Evolutionary conservation across 2,888 invertebrate species (phyloP), one percentile per base, ranked within the genome.

Genomic region (Sthenelais limicola): DNA sequence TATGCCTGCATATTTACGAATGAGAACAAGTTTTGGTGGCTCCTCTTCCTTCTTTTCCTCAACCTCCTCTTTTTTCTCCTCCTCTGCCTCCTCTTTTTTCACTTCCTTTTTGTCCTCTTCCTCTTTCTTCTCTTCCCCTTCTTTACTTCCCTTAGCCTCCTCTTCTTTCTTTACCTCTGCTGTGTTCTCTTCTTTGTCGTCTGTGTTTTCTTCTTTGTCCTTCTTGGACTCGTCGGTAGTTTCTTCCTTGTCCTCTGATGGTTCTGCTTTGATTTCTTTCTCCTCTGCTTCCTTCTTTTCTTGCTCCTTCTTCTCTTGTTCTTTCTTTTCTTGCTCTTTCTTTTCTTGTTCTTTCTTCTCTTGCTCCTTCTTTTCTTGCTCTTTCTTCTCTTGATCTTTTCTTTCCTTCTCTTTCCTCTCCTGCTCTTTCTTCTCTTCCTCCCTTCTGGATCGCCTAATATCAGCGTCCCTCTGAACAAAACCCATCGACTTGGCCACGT

Each of bases 1-100:
- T 21, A 62, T 62, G 24, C 62, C 62, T 12, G 62, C 35, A 24
- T 62, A 62, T 26, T 62, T 62, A 43, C 62, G 62, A 43, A 62
- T 38, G 26, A 62, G 24, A 24, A 62, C 62, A 21, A 62, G 35
- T 15, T 24, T 21, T 28, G 18, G 18, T 1, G 38, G 24, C 3
- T 7, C 3, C 30, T 56, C 33, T 3, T 56, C 33, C 30, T 56
- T 35, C 35, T 56, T 32, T 35, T 56, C 15, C 18, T 35, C 38
- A 9, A 21, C 38, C 21, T 62, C 38, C n/a, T 62, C 38, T 21
- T 35, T 38, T n/a, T 35, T 38, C 7, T 1, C 62, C 3, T 62
- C 26, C 26, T 38, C 62, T n/a, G 3, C 58, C n/a, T 62, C 62
- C 18, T 24, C 38, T 24, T 62, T 43, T 38, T 33, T 35, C 35